Conservation (phyloP, 2,797 vertebrate species). For the Scolopax rusticola region DNA sequence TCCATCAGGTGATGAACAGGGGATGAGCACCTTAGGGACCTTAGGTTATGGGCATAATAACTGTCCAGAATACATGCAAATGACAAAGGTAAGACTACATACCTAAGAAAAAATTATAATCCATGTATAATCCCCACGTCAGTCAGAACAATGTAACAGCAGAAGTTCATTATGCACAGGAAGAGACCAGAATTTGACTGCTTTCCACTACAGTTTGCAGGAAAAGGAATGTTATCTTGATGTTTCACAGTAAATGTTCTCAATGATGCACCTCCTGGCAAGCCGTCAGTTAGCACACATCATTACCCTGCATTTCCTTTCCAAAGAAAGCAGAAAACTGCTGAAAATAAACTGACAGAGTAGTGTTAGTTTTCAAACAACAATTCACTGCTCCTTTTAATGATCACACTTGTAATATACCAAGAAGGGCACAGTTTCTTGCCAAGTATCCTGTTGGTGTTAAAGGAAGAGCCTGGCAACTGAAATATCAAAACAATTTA, state of each 20-base stretch:
- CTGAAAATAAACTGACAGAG: not conserved
- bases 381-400: not conserved
- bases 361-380: not conserved
- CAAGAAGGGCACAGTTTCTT: not conserved
- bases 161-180: constrained; percentile 26
- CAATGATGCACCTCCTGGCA: constrained; percentile 43
- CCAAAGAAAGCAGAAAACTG: constrained; percentile 23
- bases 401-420: not conserved
- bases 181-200: constrained; percentile 43
- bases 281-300: constrained; percentile 10
- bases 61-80: constrained; percentile 44
- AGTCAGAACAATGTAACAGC: constrained; percentile 14
- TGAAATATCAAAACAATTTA: constrained; percentile 5
- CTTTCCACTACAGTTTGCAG: constrained; percentile 40
- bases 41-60: constrained; percentile 46
- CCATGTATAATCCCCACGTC: constrained; percentile 14
- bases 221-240: constrained; percentile 39
- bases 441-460: not conserved
- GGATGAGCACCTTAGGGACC: not conserved
- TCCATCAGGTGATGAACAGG: not conserved
- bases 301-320: constrained; percentile 30
- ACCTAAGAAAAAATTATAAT: constrained; percentile 42
- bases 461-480: not conserved
- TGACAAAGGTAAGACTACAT: not conserved
- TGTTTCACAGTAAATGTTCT: constrained; percentile 55